Base-by-base conservation (phyloP, 2,113 vertebrate genomes). In the Petaurus breviceps region DNA sequence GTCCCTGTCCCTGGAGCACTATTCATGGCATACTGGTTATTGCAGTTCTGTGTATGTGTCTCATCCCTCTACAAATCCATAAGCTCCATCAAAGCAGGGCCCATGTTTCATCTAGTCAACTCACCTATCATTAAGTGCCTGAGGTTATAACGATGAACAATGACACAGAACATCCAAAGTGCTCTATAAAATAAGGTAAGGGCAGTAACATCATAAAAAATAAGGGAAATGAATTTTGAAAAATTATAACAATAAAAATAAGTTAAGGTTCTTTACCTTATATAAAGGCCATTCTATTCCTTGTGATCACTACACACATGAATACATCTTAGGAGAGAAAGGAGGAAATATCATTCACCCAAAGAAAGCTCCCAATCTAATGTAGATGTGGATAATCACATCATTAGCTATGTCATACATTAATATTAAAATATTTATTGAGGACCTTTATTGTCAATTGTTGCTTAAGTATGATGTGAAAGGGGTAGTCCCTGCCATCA, bases 351-450 rank as follows among this genome's bases (percentile, higher is more conserved):
- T 90, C 7, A 37, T 49, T 92, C 51, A 68, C 91, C 47, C n/a
- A 91, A 94, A 93, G 92, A 91, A 96, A 51, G 11, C 28, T 90
- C 93, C 26, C 90, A 77, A 53, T 77, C 53, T 93, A 37, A 49
- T 31, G 49, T 5, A 53, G 24, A 46, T 3, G 24, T 43, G 28
- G 10, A 61, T 53, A 94, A 61, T 77, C 46, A 91, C 89, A 94
- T 94, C 26, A 47, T 90, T 91, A 49, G 92, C 31, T 91, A 61
- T 90, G 52, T 47, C 89, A 23, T 94, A 43, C 95, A 94, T 51
- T 92, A 93, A 95, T 95, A 94, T 25, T 52, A 52, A 52, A 52
- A 52, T 22, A 3, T 95, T 0, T 77, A 91, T 93, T 68, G 61
- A 68, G 31, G 12, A 68, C 6, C 31, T 37, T 68, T 16, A 68